Evolutionary conservation across 2,113 vertebrate genomes (phyloP), one percentile per base, ranked within the genome.

Genomic region (Lagopus muta): DNA sequence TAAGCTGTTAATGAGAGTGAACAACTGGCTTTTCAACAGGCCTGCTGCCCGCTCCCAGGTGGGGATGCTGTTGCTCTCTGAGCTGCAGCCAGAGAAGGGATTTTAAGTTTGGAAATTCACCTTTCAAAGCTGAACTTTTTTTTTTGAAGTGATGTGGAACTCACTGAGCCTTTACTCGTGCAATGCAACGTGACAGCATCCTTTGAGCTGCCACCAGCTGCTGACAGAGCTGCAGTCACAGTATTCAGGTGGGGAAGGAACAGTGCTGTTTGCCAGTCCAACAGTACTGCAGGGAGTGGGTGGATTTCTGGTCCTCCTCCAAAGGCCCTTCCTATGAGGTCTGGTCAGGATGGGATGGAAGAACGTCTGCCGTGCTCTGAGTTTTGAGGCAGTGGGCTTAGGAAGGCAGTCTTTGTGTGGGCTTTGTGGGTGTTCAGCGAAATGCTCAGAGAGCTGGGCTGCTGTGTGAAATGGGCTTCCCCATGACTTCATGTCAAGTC

Each of bases 81-180:
- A n/a, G 34, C 64, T 42, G 55, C 32, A 19, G 34, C 25, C 0
- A 0, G 64, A 2, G 1, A 15, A 45, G 36, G 5, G 8, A 7
- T 13, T 40, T 21, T 9, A 30, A 55, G 32, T 42, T 71, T n/a
- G n/a, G 38, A 86, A 89, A 52, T 40, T 40, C 12, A 5, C 11
- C 62, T 82, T 13, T 30, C 12, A 18, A 12, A 47, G 60, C 22
- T 40, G 13, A 52, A 27, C 21, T 40, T 43, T 40, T 40, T 40
- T 92, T 7, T 58, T 3, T 2, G 0, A n/a, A 30, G 11, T n/a
- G 42, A 78, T 1, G 25, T 58, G 38, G 66, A 77, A 47, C 32
- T 69, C 36, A 14, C 43, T 67, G 45, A 85, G 30, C 25, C 38
- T 88, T 52, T 62, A 25, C n/a, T 55, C 22, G 34, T 4, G 38